Evolutionary conservation across 2,888 invertebrate genomes (phyloP), one percentile per base, ranked within the genome.

Genomic region (Ptilodon capucinus): DNA sequence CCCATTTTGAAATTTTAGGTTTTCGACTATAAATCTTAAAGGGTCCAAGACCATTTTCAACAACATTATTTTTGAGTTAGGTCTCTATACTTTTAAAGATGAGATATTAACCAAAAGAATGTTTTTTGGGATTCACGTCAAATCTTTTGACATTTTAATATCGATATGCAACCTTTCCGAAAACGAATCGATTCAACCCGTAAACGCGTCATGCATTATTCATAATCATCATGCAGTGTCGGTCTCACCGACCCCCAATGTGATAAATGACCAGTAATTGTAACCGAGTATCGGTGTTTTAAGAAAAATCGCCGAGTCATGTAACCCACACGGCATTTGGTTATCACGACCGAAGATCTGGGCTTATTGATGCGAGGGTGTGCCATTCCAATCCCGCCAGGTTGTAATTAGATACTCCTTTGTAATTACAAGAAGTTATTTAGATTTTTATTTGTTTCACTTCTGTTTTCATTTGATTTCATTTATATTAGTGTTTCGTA

Each of bases 201-300:
- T 55, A 56, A 57, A 51, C 40, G 32, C 48, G 21, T 41, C 41
- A 54, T 61, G 48, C 60, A 67, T 63, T 60, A 71, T 68, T 69
- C 59, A 65, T 63, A 61, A 59, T 62, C 55, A 52, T 52, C 45
- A 52, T 25, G 45, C 36, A 44, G 60, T 45, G 54, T 43, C 63
- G 64, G 57, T 54, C 64, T 13, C 21, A 21, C 13, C 9, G 54
- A 49, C 59, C 56, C 54, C 53, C 43, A 54, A 51, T 44, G 66
- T 83, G 81, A 84, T 84, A 81, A 84, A 86, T 80, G 75, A 71
- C 73, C 63, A 43, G 76, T 84, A 85, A 86, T 86, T 84, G 84
- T 83, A 72, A 63, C 71, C 68, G 60, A 60, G 74, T 79, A 81
- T 81, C 76, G 71, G 64, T 73, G 76, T 71, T 77, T 74, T 64